phyloP scores from a whole-genome alignment of 2,113 vertebrate genomes.

The Gymnogyps californianus region DNA sequence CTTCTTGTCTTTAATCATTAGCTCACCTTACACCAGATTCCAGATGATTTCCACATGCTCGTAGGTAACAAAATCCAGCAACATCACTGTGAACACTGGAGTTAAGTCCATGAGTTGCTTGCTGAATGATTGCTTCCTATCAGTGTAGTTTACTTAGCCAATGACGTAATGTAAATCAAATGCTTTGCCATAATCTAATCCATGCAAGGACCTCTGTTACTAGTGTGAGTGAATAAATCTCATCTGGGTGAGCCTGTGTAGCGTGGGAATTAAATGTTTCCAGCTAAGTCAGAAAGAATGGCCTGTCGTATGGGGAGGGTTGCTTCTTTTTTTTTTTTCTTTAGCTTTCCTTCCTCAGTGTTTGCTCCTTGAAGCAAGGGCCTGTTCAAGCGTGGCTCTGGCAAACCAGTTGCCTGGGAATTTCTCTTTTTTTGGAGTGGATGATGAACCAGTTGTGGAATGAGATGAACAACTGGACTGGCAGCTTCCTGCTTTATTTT shows the following conservation, averaged over 20 bases:
- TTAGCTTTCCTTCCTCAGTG: not conserved
- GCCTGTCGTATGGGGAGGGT: not conserved
- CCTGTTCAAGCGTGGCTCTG: not conserved
- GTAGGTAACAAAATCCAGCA: not conserved
- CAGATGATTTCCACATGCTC: not conserved
- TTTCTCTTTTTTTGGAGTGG: not conserved
- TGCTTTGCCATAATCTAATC: not conserved
- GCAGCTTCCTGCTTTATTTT: not conserved
- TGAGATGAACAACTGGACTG: not conserved
- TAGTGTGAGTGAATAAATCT: not conserved
- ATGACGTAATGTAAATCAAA: slow-evolving; percentile 1
- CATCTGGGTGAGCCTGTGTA: not conserved
- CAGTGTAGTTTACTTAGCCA: not conserved
- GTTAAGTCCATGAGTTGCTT: not conserved
- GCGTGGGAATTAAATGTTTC: slow-evolving; percentile 12
- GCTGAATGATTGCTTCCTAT: not conserved
- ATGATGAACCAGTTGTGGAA: not conserved
- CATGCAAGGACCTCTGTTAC: not conserved
- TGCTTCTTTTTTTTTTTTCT: not conserved
- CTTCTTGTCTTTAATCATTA: not conserved
- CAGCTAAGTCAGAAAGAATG: not conserved
- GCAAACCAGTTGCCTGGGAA: not conserved
- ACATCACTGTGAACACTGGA: not conserved
- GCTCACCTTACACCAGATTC: not conserved
- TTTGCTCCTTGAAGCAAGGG: not conserved